phyloP scores from a whole-genome alignment of 2,113 vertebrate genomes.

The Etia nguti region DNA sequence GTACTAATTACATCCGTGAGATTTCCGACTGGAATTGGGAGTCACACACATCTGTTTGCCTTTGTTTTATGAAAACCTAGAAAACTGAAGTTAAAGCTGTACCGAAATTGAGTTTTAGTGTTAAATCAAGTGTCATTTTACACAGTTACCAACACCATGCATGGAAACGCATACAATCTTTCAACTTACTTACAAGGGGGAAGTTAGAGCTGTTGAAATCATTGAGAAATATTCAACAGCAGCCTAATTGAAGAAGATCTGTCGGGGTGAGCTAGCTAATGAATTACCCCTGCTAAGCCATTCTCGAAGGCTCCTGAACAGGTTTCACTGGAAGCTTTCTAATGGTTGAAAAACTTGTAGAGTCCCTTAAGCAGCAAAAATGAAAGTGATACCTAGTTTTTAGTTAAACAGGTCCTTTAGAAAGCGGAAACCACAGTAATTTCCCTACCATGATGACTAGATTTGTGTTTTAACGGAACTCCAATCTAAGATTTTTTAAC shows the following conservation, averaged over 20 bases:
- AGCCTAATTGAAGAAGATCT: neutral
- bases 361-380: neutral
- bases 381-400: neutral
- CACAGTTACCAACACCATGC: neutral
- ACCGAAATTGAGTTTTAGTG: neutral
- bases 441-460: neutral
- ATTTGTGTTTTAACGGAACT: neutral
- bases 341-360: neutral
- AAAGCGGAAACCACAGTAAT: neutral
- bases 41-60: neutral
- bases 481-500: neutral
- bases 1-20: slow-evolving; percentile 39
- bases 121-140: neutral
- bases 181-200: neutral
- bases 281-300: neutral
- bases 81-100: neutral
- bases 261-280: neutral
- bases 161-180: neutral
- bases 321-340: neutral
- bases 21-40: slow-evolving; percentile 22
- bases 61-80: neutral
- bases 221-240: neutral
- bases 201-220: neutral
- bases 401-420: neutral
- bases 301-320: neutral